These are phyloP conservation scores for Phyllopteryx taeniolatus DNA, from an alignment of 2,113 vertebrate genomes.

Conservation along the genomic window DNA sequence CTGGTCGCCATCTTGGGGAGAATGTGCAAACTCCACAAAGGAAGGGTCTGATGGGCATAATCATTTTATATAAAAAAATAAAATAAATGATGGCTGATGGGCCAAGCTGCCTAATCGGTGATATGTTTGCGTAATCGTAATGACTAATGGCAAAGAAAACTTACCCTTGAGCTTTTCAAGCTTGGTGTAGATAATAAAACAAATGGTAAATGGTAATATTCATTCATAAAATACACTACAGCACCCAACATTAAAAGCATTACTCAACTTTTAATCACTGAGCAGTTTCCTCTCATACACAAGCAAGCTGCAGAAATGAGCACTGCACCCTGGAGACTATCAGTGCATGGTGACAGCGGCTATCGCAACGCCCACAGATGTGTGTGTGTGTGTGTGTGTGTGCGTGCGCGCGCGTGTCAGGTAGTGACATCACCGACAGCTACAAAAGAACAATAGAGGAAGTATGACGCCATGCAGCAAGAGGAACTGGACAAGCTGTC, in stretches of 20 bases:
- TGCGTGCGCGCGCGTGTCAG: conserved; percentile 30
- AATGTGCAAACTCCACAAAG: too few species aligned
- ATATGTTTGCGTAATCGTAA: background rate
- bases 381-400: conserved; percentile 4
- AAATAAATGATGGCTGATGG: too few species aligned
- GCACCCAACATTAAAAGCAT: background rate
- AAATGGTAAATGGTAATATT: background rate
- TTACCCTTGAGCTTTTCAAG: background rate
- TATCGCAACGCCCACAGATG: conserved; percentile 30
- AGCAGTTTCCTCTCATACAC: background rate
- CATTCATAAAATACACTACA: background rate
- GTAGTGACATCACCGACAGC: conserved; percentile 63
- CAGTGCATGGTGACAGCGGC: conserved; percentile 29
- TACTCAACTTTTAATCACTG: background rate
- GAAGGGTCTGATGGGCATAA: too few species aligned
- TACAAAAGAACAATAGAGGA: conserved; percentile 64
- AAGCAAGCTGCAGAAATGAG: conserved; percentile 1
- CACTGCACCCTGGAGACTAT: conserved; percentile 16
- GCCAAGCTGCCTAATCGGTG: background rate
- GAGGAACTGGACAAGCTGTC: conserved; percentile 63
- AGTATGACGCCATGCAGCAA: conserved; percentile 52
- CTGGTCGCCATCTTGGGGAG: background rate
- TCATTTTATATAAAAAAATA: too few species aligned
- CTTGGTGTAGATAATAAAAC: background rate
- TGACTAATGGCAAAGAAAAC: background rate